A percentile compares a stretch with the other conserved stretches of the same genome.
phyloP scores from a whole-genome alignment of 2,888 invertebrate genomes.

The Pandemis heparana region DNA sequence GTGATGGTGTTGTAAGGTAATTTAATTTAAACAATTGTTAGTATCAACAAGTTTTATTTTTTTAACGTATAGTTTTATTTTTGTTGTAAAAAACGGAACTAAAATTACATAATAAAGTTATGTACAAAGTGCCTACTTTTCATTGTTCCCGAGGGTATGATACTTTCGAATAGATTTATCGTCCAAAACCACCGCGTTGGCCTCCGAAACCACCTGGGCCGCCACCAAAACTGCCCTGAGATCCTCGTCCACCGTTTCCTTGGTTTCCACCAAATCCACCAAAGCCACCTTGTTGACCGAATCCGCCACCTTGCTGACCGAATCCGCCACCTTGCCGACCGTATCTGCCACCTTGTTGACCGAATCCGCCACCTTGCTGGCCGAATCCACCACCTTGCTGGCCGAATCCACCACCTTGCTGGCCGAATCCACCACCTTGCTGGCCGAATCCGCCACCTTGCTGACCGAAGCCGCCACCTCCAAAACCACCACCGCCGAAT shows the following conservation, averaged over 20 bases:
- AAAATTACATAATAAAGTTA: background rate
- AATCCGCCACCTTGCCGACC: constrained; percentile 23
- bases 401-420: constrained; percentile 44
- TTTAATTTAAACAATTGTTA: constrained; percentile 9
- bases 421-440: constrained; percentile 41
- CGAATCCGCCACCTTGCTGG: constrained; percentile 2
- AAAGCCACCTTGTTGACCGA: constrained; percentile 26
- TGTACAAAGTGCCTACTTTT: background rate
- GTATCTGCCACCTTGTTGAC: constrained; percentile 30
- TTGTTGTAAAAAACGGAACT: constrained; percentile 4
- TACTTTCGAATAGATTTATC: constrained; percentile 12
- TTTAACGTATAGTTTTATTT: background rate
- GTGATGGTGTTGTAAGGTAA: constrained; percentile 2
- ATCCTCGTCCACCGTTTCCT: constrained; percentile 33
- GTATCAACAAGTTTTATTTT: background rate
- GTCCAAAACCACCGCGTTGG: constrained; percentile 46
- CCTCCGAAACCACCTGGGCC: constrained; percentile 40
- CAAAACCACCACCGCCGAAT: constrained; percentile 40
- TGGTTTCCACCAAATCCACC: constrained; percentile 28
- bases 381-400: constrained; percentile 33
- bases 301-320: constrained; percentile 43
- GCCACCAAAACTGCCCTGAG: constrained; percentile 39
- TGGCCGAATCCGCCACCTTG: constrained; percentile 41
- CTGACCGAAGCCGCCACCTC: constrained; percentile 42
- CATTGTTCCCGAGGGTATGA: constrained; percentile 13